phyloP scores from a whole-genome alignment of 2,797 vertebrate species.

The Phylloscopus collybita region DNA sequence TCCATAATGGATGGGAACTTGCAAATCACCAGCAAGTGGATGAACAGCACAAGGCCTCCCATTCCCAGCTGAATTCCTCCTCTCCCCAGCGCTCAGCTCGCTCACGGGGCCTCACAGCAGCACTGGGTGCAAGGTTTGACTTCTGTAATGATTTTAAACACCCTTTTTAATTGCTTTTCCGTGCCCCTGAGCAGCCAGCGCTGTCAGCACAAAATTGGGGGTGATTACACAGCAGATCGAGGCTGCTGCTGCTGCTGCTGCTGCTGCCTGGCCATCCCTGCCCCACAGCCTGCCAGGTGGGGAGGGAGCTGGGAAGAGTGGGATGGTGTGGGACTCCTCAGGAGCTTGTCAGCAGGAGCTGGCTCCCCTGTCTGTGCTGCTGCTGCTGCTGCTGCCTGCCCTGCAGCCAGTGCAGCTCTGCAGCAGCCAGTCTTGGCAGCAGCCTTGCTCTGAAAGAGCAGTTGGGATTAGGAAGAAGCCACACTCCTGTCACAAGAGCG shows the following conservation, averaged over 20 bases:
- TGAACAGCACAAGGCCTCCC: background rate
- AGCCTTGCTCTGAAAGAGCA: slow-evolving; percentile 89
- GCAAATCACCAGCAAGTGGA: background rate
- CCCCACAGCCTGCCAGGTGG: background rate
- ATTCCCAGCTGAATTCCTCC: background rate
- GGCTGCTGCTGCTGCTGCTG: background rate
- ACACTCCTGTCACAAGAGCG: background rate
- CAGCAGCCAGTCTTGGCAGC: slow-evolving; percentile 82
- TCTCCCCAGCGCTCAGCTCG: background rate
- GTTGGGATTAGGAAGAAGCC: no score
- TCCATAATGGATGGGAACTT: slow-evolving; percentile 27
- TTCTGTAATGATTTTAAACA: background rate
- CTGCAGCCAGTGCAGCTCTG: slow-evolving; percentile 41
- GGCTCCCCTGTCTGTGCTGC: background rate
- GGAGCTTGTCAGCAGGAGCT: slow-evolving; percentile 36
- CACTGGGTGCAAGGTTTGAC: background rate
- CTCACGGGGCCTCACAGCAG: background rate
- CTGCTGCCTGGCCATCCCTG: background rate
- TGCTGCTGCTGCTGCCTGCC: background rate
- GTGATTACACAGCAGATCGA: background rate
- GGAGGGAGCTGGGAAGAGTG: background rate
- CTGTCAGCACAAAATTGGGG: slow-evolving; percentile 11
- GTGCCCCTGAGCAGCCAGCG: background rate
- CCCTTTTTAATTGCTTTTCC: slow-evolving; percentile 31
- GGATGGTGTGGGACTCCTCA: background rate